These are phyloP conservation scores for Cancer borealis DNA, from an alignment of 2,888 invertebrate genomes.

Conservation along the genomic window DNA sequence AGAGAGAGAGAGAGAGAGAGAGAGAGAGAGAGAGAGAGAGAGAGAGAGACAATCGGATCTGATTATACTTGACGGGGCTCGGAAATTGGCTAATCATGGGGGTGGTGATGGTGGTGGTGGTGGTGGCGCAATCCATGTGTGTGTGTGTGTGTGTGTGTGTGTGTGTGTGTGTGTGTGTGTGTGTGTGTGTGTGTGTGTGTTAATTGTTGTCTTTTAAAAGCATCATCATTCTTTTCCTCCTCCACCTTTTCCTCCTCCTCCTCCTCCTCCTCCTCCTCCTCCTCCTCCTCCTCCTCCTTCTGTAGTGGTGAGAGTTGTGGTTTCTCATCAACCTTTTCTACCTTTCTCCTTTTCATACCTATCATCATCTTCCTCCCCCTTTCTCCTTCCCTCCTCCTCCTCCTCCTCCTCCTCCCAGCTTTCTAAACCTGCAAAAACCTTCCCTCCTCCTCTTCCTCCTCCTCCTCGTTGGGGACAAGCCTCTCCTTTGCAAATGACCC, in stretches of 20 bases:
- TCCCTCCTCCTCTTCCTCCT: background rate
- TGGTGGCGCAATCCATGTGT: background rate
- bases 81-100: conserved; percentile 31
- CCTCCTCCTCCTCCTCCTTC: background rate
- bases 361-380: background rate
- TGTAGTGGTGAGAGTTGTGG: background rate
- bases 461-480: background rate
- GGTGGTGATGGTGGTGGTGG: background rate
- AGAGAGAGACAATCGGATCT: conserved; percentile 18
- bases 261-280: conserved; percentile 5
- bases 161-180: conserved; percentile 37
- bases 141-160: conserved; percentile 40
- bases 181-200: conserved; percentile 37
- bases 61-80: background rate
- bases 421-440: background rate
- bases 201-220: background rate
- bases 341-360: conserved; percentile 12
- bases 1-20: conserved; percentile 29
- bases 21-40: conserved; percentile 32
- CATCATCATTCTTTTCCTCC: background rate
- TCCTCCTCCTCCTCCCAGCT: conserved; percentile 10
- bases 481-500: background rate
- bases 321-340: background rate
- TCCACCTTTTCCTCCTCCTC: too few species aligned
- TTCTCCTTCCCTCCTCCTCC: background rate